These are phyloP conservation scores for Anarhynchus alexandrinus DNA, from an alignment of 2,113 vertebrate genomes.

Conservation along the genomic window DNA sequence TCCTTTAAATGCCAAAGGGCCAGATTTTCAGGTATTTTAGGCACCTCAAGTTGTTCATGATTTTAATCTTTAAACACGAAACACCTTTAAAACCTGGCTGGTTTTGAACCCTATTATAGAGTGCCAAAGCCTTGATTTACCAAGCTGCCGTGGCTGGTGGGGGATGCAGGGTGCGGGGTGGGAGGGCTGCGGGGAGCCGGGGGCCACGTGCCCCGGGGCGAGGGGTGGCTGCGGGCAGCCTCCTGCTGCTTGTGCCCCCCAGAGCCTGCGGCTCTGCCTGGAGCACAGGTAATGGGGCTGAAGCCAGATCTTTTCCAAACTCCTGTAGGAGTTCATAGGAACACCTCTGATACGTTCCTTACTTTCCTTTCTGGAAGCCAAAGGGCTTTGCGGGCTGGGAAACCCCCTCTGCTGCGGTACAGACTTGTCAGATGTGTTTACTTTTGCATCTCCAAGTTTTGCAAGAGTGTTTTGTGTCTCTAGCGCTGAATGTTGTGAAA, in stretches of 20 bases:
- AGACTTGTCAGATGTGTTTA: background rate
- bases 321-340: background rate
- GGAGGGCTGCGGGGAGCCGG: background rate
- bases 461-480: background rate
- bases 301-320: background rate
- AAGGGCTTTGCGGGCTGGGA: background rate
- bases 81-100: background rate
- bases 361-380: background rate
- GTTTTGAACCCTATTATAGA: background rate
- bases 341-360: background rate
- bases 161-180: background rate
- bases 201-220: accelerated
- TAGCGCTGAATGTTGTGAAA: conserved; percentile 4
- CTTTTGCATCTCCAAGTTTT: conserved; percentile 14
- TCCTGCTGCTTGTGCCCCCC: background rate
- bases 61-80: background rate
- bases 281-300: background rate
- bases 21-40: background rate
- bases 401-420: background rate
- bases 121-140: background rate
- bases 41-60: accelerated
- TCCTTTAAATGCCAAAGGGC: background rate
- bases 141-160: background rate
- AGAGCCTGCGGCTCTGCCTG: background rate
- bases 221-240: accelerated